Percentiles rank a stretch among this genome's conserved stretches.
Conservation (phyloP, 2,888 invertebrate genomes). For the Rhorus exstirpatorius region DNA sequence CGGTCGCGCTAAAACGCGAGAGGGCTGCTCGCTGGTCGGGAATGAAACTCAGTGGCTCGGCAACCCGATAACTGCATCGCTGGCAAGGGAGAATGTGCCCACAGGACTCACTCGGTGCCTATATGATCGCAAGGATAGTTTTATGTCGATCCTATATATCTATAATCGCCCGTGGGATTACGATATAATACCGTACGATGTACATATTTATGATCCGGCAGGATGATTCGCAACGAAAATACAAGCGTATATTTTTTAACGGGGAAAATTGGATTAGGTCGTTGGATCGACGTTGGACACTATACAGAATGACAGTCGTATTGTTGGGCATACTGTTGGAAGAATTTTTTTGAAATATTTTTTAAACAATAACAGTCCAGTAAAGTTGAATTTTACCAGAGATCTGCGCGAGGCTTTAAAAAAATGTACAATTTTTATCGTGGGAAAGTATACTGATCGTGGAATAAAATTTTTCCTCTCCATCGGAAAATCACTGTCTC, state of each 20-base stretch:
- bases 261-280: conserved; percentile 10
- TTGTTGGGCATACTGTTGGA: no score
- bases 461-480: no score
- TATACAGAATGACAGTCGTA: no score
- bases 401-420: no score
- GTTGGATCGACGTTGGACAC: no score
- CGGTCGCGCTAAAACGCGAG: conserved; percentile 40
- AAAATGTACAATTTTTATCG: no score
- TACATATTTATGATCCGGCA: background rate
- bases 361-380: no score
- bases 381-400: no score
- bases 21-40: conserved; percentile 63
- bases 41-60: conserved; percentile 71
- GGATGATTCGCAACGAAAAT: conserved; percentile 28
- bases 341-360: no score
- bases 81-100: conserved; percentile 34
- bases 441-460: no score
- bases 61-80: conserved; percentile 72
- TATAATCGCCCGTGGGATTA: conserved; percentile 18
- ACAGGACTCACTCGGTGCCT: conserved; percentile 29
- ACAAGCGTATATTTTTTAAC: conserved; percentile 44
- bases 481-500: no score
- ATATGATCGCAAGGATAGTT: conserved; percentile 3
- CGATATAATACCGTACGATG: conserved; percentile 27
- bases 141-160: conserved; percentile 1